Percentiles rank a stretch among this genome's conserved stretches.
These are phyloP conservation scores for Potorous gilbertii DNA, from an alignment of 2,797 vertebrate genomes.

Conservation along the genomic window DNA sequence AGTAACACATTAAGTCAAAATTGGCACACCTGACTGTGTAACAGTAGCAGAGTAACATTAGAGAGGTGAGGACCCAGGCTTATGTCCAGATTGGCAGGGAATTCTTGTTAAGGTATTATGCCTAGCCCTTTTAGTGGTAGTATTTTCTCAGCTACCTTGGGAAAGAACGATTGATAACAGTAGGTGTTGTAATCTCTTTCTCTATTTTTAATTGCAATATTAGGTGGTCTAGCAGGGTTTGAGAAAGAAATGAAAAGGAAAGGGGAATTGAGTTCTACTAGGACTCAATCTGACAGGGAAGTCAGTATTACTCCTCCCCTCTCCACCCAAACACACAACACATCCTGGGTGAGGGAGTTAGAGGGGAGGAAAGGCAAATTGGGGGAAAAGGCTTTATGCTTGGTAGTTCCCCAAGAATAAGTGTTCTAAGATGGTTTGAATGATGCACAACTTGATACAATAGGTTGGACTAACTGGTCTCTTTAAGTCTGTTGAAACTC, in stretches of 20 bases:
- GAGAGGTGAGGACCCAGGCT: neutral
- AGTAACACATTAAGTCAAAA: neutral
- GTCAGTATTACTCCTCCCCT: neutral
- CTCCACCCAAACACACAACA: neutral
- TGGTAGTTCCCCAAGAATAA: neutral
- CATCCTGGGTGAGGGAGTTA: neutral
- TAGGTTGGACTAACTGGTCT: neutral
- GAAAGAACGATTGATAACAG: neutral
- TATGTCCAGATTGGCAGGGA: no score
- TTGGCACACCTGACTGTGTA: neutral
- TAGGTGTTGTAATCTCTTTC: neutral
- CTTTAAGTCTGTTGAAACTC: neutral
- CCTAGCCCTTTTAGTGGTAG: neutral
- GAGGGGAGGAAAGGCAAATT: neutral
- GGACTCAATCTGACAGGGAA: neutral
- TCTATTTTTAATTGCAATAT: neutral
- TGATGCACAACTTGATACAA: neutral
- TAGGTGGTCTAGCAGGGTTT: neutral
- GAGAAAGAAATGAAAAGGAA: neutral
- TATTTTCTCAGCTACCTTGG: neutral
- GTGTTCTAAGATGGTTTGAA: neutral
- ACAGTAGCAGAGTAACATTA: neutral
- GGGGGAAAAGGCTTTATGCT: slow-evolving; percentile 9
- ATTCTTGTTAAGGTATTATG: neutral
- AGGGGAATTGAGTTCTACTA: neutral